Base-by-base conservation (phyloP, 1,140 invertebrate genomes). In the Drosophila ananassae region DNA sequence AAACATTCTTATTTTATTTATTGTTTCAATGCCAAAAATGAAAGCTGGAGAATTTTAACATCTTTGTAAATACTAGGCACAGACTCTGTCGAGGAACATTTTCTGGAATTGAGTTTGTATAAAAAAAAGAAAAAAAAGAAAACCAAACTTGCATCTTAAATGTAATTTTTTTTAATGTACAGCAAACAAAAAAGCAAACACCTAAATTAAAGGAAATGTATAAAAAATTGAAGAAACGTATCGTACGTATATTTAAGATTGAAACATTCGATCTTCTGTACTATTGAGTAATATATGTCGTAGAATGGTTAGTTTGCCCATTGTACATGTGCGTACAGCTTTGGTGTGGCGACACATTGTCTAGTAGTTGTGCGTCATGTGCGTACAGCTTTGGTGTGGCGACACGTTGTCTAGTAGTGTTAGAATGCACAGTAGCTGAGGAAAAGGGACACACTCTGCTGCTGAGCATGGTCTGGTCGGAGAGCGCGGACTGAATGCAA, bases 261-360 rank as follows among this genome's bases (percentile, higher is more conserved):
- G 54, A 50, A 57, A 30, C 39, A 41, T 66, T 67, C 64, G 48
- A 56, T 66, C 44, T 82, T 59, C 77, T 83, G 77, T 83, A 83
- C 67, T 80, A 80, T 85, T 83, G 67, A 85, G 41, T 78, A 81
- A 81, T 61, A 74, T n/a, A n/a, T n/a, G n/a, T n/a, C n/a, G n/a
- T n/a, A n/a, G n/a, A n/a, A n/a, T n/a, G n/a, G n/a, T n/a, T n/a
- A n/a, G n/a, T n/a, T n/a, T n/a, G n/a, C n/a, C n/a, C n/a, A n/a
- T n/a, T n/a, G n/a, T n/a, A n/a, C n/a, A n/a, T n/a, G n/a, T n/a
- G n/a, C n/a, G n/a, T n/a, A n/a, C n/a, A n/a, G n/a, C n/a, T n/a
- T n/a, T n/a, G n/a, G n/a, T n/a, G n/a, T n/a, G n/a, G n/a, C n/a
- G n/a, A n/a, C n/a, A n/a, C n/a, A n/a, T n/a, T n/a, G n/a, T n/a